phyloP scores from a whole-genome alignment of 2,888 invertebrate species.

The Fragum whitleyi region DNA sequence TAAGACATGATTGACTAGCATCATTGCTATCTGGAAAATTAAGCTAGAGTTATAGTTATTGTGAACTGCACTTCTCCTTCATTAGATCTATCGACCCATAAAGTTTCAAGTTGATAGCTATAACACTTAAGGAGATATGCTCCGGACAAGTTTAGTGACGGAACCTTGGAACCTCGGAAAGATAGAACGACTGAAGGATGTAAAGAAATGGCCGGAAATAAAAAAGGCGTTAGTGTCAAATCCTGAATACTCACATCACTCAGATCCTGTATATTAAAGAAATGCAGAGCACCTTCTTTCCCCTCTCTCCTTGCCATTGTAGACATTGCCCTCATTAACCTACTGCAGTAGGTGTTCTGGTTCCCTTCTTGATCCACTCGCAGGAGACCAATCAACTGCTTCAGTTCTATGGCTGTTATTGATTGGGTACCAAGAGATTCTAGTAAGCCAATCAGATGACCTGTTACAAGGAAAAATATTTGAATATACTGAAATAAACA shows the following conservation, averaged over 20 bases:
- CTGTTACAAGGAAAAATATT: constrained; percentile 67
- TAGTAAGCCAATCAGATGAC: constrained; percentile 87
- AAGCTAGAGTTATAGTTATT: too few species aligned
- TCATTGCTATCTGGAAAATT: too few species aligned
- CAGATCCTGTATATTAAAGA: constrained; percentile 86
- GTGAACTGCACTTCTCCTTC: too few species aligned
- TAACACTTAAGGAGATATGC: too few species aligned
- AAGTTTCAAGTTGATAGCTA: too few species aligned
- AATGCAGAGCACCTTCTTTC: constrained; percentile 86
- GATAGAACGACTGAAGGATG: too few species aligned
- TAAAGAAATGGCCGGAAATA: too few species aligned
- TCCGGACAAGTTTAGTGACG: too few species aligned
- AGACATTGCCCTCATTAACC: constrained; percentile 85
- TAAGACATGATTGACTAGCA: too few species aligned
- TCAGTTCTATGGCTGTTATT: constrained; percentile 87
- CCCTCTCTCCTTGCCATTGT: constrained; percentile 85
- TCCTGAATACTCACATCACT: constrained; percentile 79
- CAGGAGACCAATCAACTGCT: constrained; percentile 86
- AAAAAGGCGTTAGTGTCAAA: too few species aligned
- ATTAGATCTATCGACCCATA: too few species aligned
- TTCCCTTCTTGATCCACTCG: constrained; percentile 82
- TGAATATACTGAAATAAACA: background rate
- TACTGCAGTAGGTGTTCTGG: constrained; percentile 81
- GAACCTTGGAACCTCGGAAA: too few species aligned
- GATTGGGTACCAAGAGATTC: constrained; percentile 88